These are phyloP conservation scores for Aphidius ervi DNA, from an alignment of 1,140 invertebrate species.

Conservation along the genomic window DNA sequence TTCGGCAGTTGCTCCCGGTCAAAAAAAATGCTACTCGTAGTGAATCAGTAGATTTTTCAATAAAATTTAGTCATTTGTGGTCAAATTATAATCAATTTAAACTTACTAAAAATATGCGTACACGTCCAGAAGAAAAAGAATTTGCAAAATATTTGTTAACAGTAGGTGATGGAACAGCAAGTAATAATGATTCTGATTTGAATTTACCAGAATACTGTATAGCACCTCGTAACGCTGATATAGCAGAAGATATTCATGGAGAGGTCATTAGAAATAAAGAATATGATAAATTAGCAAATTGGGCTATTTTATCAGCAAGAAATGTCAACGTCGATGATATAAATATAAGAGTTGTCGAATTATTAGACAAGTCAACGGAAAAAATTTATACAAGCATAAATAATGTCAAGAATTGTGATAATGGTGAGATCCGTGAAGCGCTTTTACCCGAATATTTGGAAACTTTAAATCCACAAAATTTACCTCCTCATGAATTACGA, in stretches of 20 bases:
- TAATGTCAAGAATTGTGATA: not conserved
- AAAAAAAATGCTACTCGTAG: constrained; percentile 14
- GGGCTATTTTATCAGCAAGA: constrained; percentile 21
- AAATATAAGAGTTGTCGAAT: constrained; percentile 20
- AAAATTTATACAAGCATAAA: constrained; percentile 11
- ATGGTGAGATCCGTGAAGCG: constrained; percentile 4
- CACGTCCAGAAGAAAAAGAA: constrained; percentile 18
- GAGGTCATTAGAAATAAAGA: constrained; percentile 13
- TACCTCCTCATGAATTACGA: constrained; percentile 16
- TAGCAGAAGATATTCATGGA: constrained; percentile 14
- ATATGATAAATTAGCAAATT: constrained; percentile 14
- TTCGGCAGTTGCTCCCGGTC: not conserved
- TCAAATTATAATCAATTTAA: constrained; percentile 17
- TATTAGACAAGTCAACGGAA: constrained; percentile 15
- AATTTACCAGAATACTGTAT: constrained; percentile 16
- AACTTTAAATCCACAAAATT: constrained; percentile 9
- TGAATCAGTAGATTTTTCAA: constrained; percentile 20
- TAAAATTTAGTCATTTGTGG: constrained; percentile 25
- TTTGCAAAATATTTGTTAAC: constrained; percentile 23
- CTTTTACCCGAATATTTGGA: constrained; percentile 22
- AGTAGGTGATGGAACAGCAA: constrained; percentile 20
- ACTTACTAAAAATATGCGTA: constrained; percentile 19
- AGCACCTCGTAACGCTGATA: not conserved
- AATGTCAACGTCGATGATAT: constrained; percentile 23
- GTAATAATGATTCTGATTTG: constrained; percentile 14